These are phyloP conservation scores for Poeciliopsis prolifica DNA, from an alignment of 2,113 vertebrate genomes.

Conservation along the genomic window DNA sequence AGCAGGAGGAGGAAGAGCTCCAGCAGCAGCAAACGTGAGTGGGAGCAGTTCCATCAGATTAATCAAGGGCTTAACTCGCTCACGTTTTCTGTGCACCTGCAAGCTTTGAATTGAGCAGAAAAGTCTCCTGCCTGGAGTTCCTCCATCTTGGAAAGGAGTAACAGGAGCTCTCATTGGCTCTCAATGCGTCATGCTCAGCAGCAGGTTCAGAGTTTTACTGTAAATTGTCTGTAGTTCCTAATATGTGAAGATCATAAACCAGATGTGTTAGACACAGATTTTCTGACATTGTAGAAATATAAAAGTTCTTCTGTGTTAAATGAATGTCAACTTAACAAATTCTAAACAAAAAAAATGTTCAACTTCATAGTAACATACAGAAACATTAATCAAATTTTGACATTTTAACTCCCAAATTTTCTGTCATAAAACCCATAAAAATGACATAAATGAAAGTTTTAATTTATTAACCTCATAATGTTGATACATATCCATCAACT, in stretches of 20 bases:
- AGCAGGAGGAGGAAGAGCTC: constrained; percentile 83
- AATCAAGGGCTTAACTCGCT: constrained; percentile 67
- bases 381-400: not conserved
- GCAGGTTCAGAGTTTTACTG: not conserved
- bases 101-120: not conserved
- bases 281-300: no score
- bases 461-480: no score
- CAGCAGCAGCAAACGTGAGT: constrained; percentile 85
- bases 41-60: constrained; percentile 28
- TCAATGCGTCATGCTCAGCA: not conserved
- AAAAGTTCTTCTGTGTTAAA: no score
- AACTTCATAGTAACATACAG: not conserved
- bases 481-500: not conserved
- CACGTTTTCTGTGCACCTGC: constrained; percentile 45
- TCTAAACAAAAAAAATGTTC: no score
- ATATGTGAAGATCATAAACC: not conserved
- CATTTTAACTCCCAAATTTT: not conserved
- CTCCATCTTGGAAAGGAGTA: not conserved
- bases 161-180: not conserved
- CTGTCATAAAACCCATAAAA: not conserved
- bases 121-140: not conserved
- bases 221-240: not conserved
- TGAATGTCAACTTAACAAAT: no score
- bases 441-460: not conserved
- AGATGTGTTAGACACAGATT: no score